Evolutionary conservation across 2,888 invertebrate genomes (phyloP), one percentile per base, ranked within the genome.

Genomic region (Conchocele bisecta): DNA sequence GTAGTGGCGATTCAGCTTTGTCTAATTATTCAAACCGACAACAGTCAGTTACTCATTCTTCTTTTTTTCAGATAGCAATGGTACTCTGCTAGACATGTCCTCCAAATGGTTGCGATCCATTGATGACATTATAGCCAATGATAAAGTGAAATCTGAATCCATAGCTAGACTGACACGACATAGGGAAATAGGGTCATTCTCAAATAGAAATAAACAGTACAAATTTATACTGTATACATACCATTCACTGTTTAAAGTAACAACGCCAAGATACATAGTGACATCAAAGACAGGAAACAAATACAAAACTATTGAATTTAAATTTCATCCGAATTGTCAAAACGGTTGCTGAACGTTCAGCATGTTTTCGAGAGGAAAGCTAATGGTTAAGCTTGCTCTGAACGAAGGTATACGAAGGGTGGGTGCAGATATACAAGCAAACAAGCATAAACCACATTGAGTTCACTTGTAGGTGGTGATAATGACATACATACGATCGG

Each of bases 151-250:
- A n/a, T n/a, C n/a, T n/a, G n/a, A n/a, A n/a, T n/a, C n/a, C n/a
- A n/a, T n/a, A n/a, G n/a, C n/a, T n/a, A n/a, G n/a, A n/a, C n/a
- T n/a, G n/a, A n/a, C n/a, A n/a, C n/a, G n/a, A n/a, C 42, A 41
- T 29, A 48, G 48, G 31, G 48, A 26, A 48, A 4, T 48, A 6
- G 48, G 48, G 31, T 29, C 24, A 28, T 48, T 29, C 31, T 48
- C 28, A 26, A 48, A n/a, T 28, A 48, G 31, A 48, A 48, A 48
- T 26, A 26, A 48, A 48, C 28, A 15, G 31, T 48, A 29, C 31
- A 48, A 48, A 29, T 26, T 48, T 13, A 48, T 48, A 48, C 48
- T n/a, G 48, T 48, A 48, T 26, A 29, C 31, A 29, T 48, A 48
- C 31, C 31, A 48, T 48, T n/a, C 48, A 15, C 28, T 48, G 48